These are phyloP conservation scores for Platorchestia sp. DNA, from an alignment of 1,140 invertebrate genomes.

Conservation along the genomic window DNA sequence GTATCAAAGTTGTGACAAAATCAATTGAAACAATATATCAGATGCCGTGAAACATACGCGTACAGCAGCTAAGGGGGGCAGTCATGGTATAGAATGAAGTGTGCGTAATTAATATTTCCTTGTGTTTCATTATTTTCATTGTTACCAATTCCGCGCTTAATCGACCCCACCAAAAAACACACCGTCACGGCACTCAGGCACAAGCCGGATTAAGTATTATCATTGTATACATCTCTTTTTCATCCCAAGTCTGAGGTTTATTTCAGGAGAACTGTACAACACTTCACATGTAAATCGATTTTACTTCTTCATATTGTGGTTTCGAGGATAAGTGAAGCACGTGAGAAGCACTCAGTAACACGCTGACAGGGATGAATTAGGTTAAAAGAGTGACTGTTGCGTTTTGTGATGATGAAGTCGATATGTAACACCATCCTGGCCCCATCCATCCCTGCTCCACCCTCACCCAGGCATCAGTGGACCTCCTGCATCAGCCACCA, in stretches of 20 bases:
- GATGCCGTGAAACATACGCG: too few relatives aligned
- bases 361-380: background rate
- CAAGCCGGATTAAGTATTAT: too few relatives aligned
- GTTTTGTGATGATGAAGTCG: background rate
- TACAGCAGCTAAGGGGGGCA: too few relatives aligned
- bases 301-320: background rate
- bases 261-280: background rate
- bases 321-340: background rate
- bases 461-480: conserved; percentile 18
- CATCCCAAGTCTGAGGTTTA: background rate
- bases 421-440: background rate
- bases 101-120: background rate
- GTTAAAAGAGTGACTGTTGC: background rate
- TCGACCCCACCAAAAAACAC: background rate
- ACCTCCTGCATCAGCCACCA: background rate
- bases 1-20: too few relatives aligned
- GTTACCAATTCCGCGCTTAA: background rate
- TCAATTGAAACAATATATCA: too few relatives aligned
- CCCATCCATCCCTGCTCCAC: conserved; percentile 8
- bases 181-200: too few relatives aligned
- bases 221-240: background rate
- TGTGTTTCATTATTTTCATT: background rate
- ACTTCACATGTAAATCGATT: background rate
- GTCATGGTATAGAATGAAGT: too few relatives aligned
- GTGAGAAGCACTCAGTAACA: background rate